Evolutionary conservation across 2,113 vertebrate species (phyloP).

Genomic region (Microtus pennsylvanicus): DNA sequence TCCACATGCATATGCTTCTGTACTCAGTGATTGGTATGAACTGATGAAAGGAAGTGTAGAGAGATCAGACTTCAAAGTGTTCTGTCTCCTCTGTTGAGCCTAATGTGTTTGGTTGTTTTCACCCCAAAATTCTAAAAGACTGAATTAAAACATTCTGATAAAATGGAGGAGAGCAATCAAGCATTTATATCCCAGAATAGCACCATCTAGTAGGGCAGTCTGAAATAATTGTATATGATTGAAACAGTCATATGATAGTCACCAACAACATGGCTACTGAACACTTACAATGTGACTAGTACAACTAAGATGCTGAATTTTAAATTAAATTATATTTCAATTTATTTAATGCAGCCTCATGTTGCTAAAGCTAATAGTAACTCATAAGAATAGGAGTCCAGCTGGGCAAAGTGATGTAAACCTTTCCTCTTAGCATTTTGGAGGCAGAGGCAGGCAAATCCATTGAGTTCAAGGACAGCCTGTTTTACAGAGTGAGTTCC

Average conservation of each 20-base stretch:
- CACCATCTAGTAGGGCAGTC: background rate
- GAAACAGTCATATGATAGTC: background rate
- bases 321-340: background rate
- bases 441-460: background rate
- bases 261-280: background rate
- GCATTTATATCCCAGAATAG: background rate
- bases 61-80: background rate
- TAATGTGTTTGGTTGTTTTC: conserved; percentile 32
- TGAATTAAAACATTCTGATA: conserved; percentile 33
- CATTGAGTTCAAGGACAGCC: background rate
- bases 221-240: background rate
- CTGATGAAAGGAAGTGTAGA: conserved; percentile 2
- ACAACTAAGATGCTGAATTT: background rate
- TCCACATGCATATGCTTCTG: background rate
- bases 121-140: conserved; percentile 39
- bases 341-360: conserved; percentile 2
- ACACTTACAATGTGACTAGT: background rate
- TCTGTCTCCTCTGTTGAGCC: background rate
- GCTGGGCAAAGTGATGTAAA: background rate
- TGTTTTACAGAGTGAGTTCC: too few relatives aligned
- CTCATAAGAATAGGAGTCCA: background rate
- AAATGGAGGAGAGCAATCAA: background rate
- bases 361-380: background rate
- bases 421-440: background rate
- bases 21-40: background rate